Evolutionary conservation across 2,797 vertebrate species (phyloP).

Genomic region (Sparus aurata): DNA sequence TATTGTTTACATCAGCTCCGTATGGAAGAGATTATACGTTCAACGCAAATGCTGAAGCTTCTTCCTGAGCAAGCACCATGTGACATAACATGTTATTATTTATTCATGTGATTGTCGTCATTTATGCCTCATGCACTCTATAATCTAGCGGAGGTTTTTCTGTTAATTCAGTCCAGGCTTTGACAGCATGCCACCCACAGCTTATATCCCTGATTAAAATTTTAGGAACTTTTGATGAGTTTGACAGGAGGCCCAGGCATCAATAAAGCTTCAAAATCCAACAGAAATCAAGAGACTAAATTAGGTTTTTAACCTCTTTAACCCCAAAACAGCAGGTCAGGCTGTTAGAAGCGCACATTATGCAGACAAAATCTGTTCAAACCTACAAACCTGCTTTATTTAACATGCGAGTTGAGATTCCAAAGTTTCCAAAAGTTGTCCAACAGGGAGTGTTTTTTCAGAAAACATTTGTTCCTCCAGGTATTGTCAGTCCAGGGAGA

Average conservation of each 20-base stretch:
- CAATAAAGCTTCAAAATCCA: background rate
- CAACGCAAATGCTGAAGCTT: slow-evolving; percentile 5
- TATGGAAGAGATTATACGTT: background rate
- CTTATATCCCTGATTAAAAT: slow-evolving; percentile 15
- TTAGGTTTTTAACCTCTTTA: slow-evolving; percentile 1
- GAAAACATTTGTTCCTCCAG: background rate
- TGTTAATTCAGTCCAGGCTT: background rate
- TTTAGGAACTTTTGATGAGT: slow-evolving; percentile 28
- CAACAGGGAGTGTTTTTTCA: background rate
- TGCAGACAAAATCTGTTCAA: background rate
- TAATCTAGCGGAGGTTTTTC: slow-evolving; percentile 18
- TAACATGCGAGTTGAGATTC: background rate
- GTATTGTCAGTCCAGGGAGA: background rate
- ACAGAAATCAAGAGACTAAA: background rate
- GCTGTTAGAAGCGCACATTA: background rate
- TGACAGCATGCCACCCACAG: background rate
- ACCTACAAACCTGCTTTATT: slow-evolving; percentile 12
- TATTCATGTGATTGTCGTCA: slow-evolving; percentile 33
- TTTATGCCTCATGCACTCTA: slow-evolving; percentile 8
- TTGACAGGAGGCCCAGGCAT: slow-evolving; percentile 8
- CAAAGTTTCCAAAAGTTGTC: background rate
- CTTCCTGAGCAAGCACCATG: background rate
- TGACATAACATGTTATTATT: slow-evolving; percentile 30
- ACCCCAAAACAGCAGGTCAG: background rate
- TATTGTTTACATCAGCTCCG: background rate